Evolutionary conservation across 2,888 invertebrate genomes (phyloP), one percentile per base, ranked within the genome.

Genomic region (Eristalinus sepulchralis): DNA sequence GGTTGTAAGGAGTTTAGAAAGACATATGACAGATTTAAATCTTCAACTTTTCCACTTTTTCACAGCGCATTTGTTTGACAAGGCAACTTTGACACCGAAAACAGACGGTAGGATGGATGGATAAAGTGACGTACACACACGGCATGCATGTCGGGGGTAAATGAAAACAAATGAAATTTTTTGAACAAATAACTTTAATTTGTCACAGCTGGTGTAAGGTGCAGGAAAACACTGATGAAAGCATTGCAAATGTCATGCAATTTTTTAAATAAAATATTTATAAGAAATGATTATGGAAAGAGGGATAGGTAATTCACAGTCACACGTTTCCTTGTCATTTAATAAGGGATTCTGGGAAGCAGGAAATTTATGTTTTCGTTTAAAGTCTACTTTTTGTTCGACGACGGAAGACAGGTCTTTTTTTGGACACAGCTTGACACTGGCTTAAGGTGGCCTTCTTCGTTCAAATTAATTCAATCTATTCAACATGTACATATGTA

Each of bases 11-110:
- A 68, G 63, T 77, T 83, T 36, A 73, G 73, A 68, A 57, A 77
- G 82, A 82, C 77, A 39, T 73, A 82, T 85, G 85, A 85, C 85
- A 85, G 82, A 85, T 85, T 77, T 53, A 85, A 82, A 77, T 85
- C 73, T 82, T 85, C 82, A 85, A 85, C 77, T 85, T 85, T 82
- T 82, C 5, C 72, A 77, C 68, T 82, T 82, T 77, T 80, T 84
- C 80, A 59, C 75, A 55, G 13, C 24, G 63, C 64, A 47, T 82
- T 85, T 85, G 53, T 82, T 82, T 85, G 81, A 82, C 73, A 82
- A 73, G 77, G 57, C 64, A 53, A 68, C 67, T 68, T 73, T 53
- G 53, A 53, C 72, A 59, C 47, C 62, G 27, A 20, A 68, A 47
- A 24, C 22, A 39, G 27, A 22, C 39, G 57, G 31, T 60, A 64